phyloP scores from a whole-genome alignment of 2,113 vertebrate species.

The Phoxinus phoxinus region DNA sequence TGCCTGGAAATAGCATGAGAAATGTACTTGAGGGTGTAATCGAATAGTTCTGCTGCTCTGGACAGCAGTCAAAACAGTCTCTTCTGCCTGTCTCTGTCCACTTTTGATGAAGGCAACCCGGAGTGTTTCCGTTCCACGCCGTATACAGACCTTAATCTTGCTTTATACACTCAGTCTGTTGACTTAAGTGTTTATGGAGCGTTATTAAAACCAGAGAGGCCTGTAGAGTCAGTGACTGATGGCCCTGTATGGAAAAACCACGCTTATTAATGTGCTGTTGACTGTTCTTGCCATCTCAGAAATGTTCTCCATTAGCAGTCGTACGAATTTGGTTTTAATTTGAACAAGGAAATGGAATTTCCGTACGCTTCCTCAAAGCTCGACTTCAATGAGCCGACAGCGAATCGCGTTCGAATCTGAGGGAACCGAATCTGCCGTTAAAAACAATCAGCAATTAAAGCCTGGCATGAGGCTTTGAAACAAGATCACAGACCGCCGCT shows the following conservation, averaged over 20 bases:
- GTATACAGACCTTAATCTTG: constrained; percentile 12
- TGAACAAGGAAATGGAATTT: constrained; percentile 29
- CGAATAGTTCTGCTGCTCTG: constrained; percentile 30
- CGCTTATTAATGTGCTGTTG: constrained; percentile 6
- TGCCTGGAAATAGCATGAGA: constrained; percentile 48
- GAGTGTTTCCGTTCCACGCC: constrained; percentile 18
- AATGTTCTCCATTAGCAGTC: constrained; percentile 44
- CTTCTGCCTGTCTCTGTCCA: neutral
- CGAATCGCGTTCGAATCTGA: constrained; percentile 2
- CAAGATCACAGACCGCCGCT: constrained; percentile 37
- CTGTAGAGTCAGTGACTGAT: neutral
- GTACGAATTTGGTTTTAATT: constrained; percentile 29
- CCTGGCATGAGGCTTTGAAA: constrained; percentile 50
- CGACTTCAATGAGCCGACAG: constrained; percentile 38
- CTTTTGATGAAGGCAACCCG: constrained; percentile 22
- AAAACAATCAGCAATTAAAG: constrained; percentile 49
- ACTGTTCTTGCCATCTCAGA: constrained; percentile 9
- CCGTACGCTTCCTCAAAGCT: constrained; percentile 1
- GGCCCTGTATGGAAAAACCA: constrained; percentile 24
- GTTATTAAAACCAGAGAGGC: constrained; percentile 23
- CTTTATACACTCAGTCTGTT: neutral
- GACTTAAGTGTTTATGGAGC: neutral
- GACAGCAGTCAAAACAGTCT: constrained; percentile 43
- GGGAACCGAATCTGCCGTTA: constrained; percentile 26
- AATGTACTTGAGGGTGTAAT: constrained; percentile 50